These are phyloP conservation scores for Takifugu rubripes DNA, from an alignment of 2,797 vertebrate species.

Conservation along the genomic window DNA sequence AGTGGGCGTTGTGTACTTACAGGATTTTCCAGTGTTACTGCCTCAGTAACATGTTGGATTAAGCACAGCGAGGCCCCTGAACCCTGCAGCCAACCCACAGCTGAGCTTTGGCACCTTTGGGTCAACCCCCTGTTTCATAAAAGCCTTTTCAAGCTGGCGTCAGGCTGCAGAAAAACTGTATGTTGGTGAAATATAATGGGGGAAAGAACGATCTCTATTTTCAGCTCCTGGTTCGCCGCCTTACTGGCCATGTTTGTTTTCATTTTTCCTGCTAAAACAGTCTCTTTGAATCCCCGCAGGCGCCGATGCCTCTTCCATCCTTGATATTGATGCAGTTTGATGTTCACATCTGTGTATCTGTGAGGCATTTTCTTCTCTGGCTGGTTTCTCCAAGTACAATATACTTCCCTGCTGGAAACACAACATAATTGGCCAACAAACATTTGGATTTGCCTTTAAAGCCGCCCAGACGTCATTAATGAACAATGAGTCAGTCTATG, in stretches of 20 bases:
- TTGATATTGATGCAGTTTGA: conserved; percentile 66
- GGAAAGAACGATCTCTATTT: conserved; percentile 40
- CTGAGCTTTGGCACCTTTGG: conserved; percentile 8
- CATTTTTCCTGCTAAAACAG: conserved; percentile 47
- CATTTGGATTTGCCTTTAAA: conserved; percentile 5
- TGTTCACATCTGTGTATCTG: conserved; percentile 65
- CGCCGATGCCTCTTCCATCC: conserved; percentile 37
- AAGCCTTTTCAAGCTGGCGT: conserved; percentile 24
- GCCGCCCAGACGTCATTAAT: conserved; percentile 35
- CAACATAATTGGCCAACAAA: conserved; percentile 36
- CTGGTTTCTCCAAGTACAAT: conserved; percentile 51
- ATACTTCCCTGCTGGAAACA: conserved; percentile 34
- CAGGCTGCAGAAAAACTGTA: conserved; percentile 16
- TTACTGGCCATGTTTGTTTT: conserved; percentile 59
- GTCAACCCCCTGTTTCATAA: conserved; percentile 12
- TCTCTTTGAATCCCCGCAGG: conserved; percentile 60
- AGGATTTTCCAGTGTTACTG: conserved; percentile 38
- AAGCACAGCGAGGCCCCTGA: conserved; percentile 22
- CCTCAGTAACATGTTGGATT: conserved; percentile 38
- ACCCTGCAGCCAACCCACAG: conserved; percentile 15
- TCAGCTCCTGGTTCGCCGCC: conserved; percentile 30
- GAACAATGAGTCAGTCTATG: background rate
- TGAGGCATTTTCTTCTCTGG: conserved; percentile 42
- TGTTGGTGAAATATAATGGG: conserved; percentile 2
- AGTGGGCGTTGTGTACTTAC: conserved; percentile 18